Evolutionary conservation across 2,888 invertebrate genomes (phyloP).

Genomic region (Drosophila suboccidentalis): DNA sequence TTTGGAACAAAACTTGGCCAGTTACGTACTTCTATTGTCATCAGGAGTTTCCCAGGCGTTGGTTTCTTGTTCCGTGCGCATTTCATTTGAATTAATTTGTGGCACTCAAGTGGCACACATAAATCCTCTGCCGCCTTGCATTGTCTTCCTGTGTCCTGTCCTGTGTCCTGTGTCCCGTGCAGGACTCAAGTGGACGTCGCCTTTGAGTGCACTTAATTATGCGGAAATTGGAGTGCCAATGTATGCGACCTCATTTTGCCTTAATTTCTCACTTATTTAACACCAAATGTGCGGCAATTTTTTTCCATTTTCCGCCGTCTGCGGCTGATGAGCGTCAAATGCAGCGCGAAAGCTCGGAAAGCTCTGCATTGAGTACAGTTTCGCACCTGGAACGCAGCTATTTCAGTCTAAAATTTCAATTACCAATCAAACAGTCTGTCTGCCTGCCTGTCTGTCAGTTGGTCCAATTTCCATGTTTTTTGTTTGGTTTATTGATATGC

Average conservation of each 20-base stretch:
- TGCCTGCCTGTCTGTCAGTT: slow-evolving; percentile 12
- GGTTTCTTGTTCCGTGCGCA: slow-evolving; percentile 35
- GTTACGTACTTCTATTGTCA: slow-evolving; percentile 22
- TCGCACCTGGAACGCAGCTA: slow-evolving; percentile 16
- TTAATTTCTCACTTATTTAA: slow-evolving; percentile 65
- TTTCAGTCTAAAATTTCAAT: slow-evolving; percentile 72
- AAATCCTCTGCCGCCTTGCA: slow-evolving; percentile 58
- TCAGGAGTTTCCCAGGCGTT: slow-evolving; percentile 8
- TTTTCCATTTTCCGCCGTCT: slow-evolving; percentile 55
- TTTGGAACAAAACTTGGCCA: slow-evolving; percentile 30
- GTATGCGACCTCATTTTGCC: slow-evolving; percentile 16
- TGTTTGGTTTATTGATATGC: slow-evolving; percentile 78
- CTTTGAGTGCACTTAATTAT: slow-evolving; percentile 76
- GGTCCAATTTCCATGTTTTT: slow-evolving; percentile 33
- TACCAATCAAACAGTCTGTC: slow-evolving; percentile 39
- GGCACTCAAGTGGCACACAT: slow-evolving; percentile 82
- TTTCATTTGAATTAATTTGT: slow-evolving; percentile 83
- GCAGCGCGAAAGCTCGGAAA: slow-evolving; percentile 39
- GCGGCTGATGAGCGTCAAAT: slow-evolving; percentile 69
- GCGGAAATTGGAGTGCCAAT: slow-evolving; percentile 58
- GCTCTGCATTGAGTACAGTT: slow-evolving; percentile 44
- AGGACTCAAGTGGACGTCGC: slow-evolving; percentile 36
- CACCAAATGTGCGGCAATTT: slow-evolving; percentile 69
- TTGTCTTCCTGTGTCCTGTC: slow-evolving; percentile 31
- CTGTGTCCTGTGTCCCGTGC: slow-evolving; percentile 12